Conservation (phyloP, 2,888 invertebrate species). For the Octonoba sinensis region DNA sequence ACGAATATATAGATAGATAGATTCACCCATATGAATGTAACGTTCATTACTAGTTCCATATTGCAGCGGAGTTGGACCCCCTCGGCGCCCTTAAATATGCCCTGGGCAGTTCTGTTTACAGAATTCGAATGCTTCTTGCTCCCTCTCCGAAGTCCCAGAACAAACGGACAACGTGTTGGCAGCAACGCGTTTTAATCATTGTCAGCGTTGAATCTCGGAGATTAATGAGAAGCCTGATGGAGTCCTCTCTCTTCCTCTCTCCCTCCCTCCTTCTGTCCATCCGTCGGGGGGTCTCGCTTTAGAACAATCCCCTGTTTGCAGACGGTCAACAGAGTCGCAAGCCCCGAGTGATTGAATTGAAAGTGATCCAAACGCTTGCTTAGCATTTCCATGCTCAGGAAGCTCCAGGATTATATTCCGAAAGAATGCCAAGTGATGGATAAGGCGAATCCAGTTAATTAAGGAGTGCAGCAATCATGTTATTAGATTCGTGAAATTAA, state of each 20-base stretch:
- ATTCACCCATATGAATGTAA: no score
- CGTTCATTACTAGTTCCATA: no score
- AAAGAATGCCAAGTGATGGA: not conserved
- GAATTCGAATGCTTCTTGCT: not conserved
- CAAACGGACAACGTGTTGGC: no score
- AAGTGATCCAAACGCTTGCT: slow-evolving; percentile 12
- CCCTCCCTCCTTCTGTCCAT: not conserved
- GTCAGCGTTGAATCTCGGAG: slow-evolving; percentile 38
- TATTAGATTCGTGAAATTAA: no score
- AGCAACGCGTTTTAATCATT: slow-evolving; percentile 46
- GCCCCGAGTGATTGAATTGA: slow-evolving; percentile 29
- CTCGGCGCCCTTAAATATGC: no score
- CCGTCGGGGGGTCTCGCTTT: not conserved
- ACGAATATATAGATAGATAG: no score
- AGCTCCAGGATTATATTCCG: not conserved
- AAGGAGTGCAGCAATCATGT: no score
- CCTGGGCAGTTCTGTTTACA: no score
- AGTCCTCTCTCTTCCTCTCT: slow-evolving; percentile 11
- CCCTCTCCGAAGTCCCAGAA: not conserved
- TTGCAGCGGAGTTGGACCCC: no score
- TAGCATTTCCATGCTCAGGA: slow-evolving; percentile 1
- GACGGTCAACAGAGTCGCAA: slow-evolving; percentile 35
- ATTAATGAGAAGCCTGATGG: slow-evolving; percentile 53
- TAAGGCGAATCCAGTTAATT: no score
- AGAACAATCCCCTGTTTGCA: slow-evolving; percentile 18